Base-by-base conservation (phyloP, 1,140 invertebrate species). In the Drosophila nigrodunni region DNA sequence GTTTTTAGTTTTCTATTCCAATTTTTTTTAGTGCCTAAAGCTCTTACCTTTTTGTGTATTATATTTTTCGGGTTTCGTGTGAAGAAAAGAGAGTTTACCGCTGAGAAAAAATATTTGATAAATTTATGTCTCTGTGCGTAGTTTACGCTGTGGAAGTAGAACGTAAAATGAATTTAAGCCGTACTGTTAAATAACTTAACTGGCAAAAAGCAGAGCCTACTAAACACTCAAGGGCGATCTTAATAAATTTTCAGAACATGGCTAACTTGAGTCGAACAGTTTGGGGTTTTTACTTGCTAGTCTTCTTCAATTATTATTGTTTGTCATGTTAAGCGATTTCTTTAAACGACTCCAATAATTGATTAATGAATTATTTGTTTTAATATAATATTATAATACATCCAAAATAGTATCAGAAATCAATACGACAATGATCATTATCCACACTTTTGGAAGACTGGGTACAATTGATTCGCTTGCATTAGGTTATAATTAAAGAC, bases 81-180 rank as follows among this genome's bases (percentile, higher is more conserved):
- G 15, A 13, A 30, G 25, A 30, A 6, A 2, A 2, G 3, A 57
- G 8, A 41, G 37, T 47, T 37, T 47, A 50, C 8, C 35, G 60
- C 25, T 62, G 3, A 30, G 8, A 13, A 64, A 54, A 41, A 15
- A 30, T 54, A 34, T 30, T 52, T 54, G 21, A 15, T 15, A 37
- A 41, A n/a, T 62, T 46, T 70, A 10, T 37, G 35, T 55, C 35
- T 74, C 37, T 35, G 35, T 34, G 60, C 41, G 52, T 44, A 30
- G 71, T 74, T 68, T 59, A 58, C 67, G 44, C 67, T 57, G 21
- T 75, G 52, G 35, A 64, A 44, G 52, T 52, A 18, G 59, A 59
- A 75, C 18, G 3, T 18, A 13, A 64, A 71, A 58, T 71, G 59
- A 69, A 35, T 41, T 39, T 44, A 6, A 11, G 9, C 3, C 21